Percentiles rank a stretch among this genome's conserved stretches.
Conservation (phyloP, 2,797 vertebrate species). For the Halcyon leucocephala region DNA sequence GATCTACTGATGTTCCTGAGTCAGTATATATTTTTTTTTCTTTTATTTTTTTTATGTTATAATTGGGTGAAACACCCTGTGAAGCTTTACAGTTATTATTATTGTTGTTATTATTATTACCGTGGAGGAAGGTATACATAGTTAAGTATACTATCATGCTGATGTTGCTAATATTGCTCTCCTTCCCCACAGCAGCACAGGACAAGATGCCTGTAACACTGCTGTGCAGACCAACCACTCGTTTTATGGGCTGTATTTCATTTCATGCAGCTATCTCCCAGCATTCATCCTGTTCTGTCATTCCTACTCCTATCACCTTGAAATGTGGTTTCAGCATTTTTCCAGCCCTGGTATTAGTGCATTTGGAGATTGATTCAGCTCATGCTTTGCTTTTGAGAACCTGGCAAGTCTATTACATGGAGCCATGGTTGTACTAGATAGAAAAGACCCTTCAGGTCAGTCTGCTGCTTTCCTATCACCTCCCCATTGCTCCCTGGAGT, state of each 20-base stretch:
- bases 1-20: no score
- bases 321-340: neutral
- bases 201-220: neutral
- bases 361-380: neutral
- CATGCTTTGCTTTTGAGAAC: neutral
- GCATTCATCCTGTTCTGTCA: neutral
- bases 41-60: no score
- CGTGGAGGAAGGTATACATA: neutral
- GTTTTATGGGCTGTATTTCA: neutral
- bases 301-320: neutral
- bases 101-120: neutral
- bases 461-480: neutral
- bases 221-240: neutral
- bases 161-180: neutral
- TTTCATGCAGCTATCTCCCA: neutral
- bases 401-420: neutral
- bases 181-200: neutral
- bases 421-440: no score
- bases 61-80: neutral
- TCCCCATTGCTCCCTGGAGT: neutral
- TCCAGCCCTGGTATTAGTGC: neutral
- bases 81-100: neutral
- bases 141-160: neutral
- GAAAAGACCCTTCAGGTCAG: neutral
- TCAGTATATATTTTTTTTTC: no score